These are phyloP conservation scores for Bilobella aurantiaca DNA, from an alignment of 1,140 invertebrate genomes.

Conservation along the genomic window DNA sequence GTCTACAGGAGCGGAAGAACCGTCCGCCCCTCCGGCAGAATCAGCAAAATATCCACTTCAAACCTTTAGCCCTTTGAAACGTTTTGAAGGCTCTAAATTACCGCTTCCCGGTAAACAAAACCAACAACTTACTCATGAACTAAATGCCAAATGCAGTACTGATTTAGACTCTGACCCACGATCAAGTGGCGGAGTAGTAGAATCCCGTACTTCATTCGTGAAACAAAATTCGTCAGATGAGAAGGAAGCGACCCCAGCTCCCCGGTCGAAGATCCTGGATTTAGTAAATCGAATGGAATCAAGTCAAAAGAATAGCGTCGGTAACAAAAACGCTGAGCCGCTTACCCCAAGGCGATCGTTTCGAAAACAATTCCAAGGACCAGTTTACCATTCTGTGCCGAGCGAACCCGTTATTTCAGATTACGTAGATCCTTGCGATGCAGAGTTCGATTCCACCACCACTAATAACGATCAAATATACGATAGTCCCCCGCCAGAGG, in stretches of 20 bases:
- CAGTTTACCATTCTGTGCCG: conserved; percentile 11
- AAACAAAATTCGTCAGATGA: neutral
- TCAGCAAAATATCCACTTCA: neutral
- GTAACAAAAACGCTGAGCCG: conserved; percentile 24
- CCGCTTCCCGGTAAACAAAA: conserved; percentile 3
- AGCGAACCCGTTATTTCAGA: conserved; percentile 23
- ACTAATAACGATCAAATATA: conserved; percentile 30
- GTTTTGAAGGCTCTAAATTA: conserved; percentile 31
- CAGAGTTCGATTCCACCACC: conserved; percentile 21
- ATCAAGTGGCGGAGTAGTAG: neutral
- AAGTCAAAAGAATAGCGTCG: conserved; percentile 17
- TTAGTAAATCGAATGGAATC: conserved; percentile 34
- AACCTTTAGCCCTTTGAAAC: neutral
- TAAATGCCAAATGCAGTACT: neutral
- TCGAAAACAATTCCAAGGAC: conserved; percentile 22
- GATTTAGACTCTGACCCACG: too few relatives aligned
- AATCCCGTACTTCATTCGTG: neutral
- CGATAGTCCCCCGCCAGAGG: conserved; percentile 32
- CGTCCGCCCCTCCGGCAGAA: conserved; percentile 2
- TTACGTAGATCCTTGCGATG: conserved; percentile 33
- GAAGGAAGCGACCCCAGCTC: conserved; percentile 12
- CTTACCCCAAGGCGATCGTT: conserved; percentile 25
- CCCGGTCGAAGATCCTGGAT: conserved; percentile 31
- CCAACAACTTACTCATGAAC: neutral
- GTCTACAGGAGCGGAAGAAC: conserved; percentile 9